Evolutionary conservation across 1,140 invertebrate genomes (phyloP), one percentile per base, ranked within the genome.

Genomic region (Tetragnatha versicolor): DNA sequence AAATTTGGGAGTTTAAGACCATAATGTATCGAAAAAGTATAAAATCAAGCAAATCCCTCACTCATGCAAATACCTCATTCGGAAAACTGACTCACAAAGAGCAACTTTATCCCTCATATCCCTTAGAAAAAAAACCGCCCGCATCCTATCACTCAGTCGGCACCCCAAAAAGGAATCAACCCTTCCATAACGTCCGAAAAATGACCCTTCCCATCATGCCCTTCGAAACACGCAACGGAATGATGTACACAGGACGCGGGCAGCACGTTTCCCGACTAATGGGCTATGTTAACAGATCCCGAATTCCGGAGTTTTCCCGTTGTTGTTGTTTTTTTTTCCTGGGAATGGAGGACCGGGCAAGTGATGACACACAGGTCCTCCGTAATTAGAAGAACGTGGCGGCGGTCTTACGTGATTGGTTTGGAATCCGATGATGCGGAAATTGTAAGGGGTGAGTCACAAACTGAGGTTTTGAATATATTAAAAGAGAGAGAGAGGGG

Each of bases 371-470:
- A 49, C 58, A n/a, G 39, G 58, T 51, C 51, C 72, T 72, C 27
- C 58, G 72, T 75, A 75, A 75, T 75, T 75, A 75, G 55, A 63
- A 63, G 39, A 29, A 75, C 72, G 72, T 75, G 72, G 42, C 10
- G n/a, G 45, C 37, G 29, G 58, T 17, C 25, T 75, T 75, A 75
- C 72, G 72, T 75, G 72, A 63, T 75, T 63, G 72, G 72, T 63
- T 61, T 45, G 39, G 72, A 51, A 75, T 61, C 63, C 49, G 22
- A 20, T 25, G 17, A 45, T 42, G 20, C 49, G n/a, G 33, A 39
- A 53, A n/a, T 9, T 37, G 17, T 17, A 42, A 27, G 33, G 63
- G 63, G 65, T 25, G 12, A 49, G 45, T 68, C 29, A 51, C 45
- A 51, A 68, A 68, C 27, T 12, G 35, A 60, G 35, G 29, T 1